Conservation (phyloP, 2,797 vertebrate species). For the Schizopygopsis pylzovi region DNA sequence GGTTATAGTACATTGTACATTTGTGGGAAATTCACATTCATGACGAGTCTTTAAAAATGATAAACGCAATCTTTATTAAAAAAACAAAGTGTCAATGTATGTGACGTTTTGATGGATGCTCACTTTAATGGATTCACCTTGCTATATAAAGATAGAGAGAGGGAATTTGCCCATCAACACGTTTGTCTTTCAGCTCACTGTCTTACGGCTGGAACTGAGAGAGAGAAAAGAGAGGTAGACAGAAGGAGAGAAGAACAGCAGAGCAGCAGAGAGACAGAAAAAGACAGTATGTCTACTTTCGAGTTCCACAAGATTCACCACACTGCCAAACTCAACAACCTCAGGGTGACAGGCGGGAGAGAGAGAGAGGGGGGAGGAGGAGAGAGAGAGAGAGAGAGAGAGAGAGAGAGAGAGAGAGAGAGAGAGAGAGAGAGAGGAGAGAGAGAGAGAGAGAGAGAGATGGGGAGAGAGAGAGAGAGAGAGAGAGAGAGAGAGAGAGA, state of each 20-base stretch:
- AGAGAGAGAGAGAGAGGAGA: background rate
- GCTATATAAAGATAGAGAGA: conserved; percentile 24
- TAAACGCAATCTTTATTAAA: background rate
- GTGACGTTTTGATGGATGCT: conserved; percentile 9
- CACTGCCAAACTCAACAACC: conserved; percentile 3
- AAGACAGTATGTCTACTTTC: conserved; percentile 17
- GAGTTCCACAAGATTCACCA: conserved; percentile 27
- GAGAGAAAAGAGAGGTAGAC: conserved; percentile 7
- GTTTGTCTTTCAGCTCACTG: conserved; percentile 9
- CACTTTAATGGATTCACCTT: background rate
- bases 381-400: background rate
- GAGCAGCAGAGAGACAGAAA: conserved; percentile 26
- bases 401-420: background rate
- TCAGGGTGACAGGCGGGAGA: background rate
- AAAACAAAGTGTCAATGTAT: background rate
- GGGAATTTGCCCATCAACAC: background rate
- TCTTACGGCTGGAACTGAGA: background rate
- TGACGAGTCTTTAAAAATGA: background rate
- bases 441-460: background rate
- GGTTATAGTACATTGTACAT: background rate
- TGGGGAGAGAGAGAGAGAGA: background rate
- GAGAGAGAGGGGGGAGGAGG: background rate
- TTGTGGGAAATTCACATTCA: background rate
- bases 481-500: background rate
- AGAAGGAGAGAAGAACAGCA: background rate